Evolutionary conservation across 53 echinoderm and acorn worm genomes (phyloP), one percentile per base, ranked within the genome.

Genomic region (Antedon mediterranea): DNA sequence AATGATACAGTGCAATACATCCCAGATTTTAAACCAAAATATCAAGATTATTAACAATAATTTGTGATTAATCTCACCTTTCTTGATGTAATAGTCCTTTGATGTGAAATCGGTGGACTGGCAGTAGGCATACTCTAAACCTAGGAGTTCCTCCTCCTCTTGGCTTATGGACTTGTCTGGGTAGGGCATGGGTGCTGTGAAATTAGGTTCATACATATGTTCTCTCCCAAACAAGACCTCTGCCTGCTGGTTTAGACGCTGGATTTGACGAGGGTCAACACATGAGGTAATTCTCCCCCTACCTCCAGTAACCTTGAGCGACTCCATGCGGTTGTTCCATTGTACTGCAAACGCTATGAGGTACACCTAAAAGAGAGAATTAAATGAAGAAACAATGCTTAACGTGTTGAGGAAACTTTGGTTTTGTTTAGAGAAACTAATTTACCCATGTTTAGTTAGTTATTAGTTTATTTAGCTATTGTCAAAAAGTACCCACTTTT

Each of bases 21-120:
- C n/a, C n/a, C n/a, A n/a, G n/a, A n/a, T n/a, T n/a, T n/a, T n/a
- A n/a, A n/a, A n/a, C n/a, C n/a, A n/a, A n/a, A n/a, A n/a, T n/a
- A n/a, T n/a, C n/a, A n/a, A n/a, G n/a, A n/a, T n/a, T n/a, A n/a
- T n/a, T n/a, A n/a, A n/a, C n/a, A n/a, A n/a, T n/a, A n/a, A n/a
- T n/a, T n/a, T n/a, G n/a, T n/a, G 37, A 28, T 20, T 43, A 28
- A 28, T 42, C 77, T 14, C 42, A 79, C 78, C 79, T 43, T 84
- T 78, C 5, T 74, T 31, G 20, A 79, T 78, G 44, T 78, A 78
- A 70, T 29, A 84, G 0, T 79, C 32, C 29, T 84, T 79, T 34
- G 84, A 3, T 0, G 43, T 4, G 79, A 84, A 84, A 30, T 75
- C 26, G 23, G 83, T 71, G 3, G 83, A 83, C n/a, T 83, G 83